phyloP scores from a whole-genome alignment of 2,797 vertebrate species.

The Lacerta agilis region DNA sequence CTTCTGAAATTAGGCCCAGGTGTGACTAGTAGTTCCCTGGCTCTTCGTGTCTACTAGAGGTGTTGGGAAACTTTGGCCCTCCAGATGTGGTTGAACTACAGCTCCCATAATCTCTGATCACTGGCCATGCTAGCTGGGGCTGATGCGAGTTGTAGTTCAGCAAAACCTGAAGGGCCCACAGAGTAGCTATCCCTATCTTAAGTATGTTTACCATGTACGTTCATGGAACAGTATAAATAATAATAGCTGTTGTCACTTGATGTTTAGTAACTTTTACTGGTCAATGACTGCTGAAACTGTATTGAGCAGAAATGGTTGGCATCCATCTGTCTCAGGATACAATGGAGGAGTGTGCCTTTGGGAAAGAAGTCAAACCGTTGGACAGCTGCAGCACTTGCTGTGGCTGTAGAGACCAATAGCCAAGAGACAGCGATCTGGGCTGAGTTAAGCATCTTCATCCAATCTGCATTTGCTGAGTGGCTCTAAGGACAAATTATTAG shows the following conservation, averaged over 20 bases:
- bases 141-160: too few species aligned
- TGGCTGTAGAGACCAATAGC: too few species aligned
- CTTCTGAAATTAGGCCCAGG: background rate
- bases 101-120: too few species aligned
- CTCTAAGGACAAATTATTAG: background rate
- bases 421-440: too few species aligned
- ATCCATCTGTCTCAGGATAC: too few species aligned
- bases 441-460: background rate
- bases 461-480: background rate
- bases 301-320: background rate
- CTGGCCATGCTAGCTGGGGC: background rate
- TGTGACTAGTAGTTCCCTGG: background rate
- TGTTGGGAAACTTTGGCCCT: too few species aligned
- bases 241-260: background rate
- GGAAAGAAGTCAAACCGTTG: too few species aligned
- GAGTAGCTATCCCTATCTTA: background rate
- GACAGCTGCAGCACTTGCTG: too few species aligned
- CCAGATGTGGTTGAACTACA: too few species aligned
- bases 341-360: too few species aligned
- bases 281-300: too few species aligned
- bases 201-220: background rate
- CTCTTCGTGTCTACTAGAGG: background rate
- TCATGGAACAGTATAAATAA: background rate
- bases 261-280: too few species aligned
- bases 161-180: background rate